phyloP scores from a whole-genome alignment of 2,888 invertebrate genomes.

The Celastrina argiolus region DNA sequence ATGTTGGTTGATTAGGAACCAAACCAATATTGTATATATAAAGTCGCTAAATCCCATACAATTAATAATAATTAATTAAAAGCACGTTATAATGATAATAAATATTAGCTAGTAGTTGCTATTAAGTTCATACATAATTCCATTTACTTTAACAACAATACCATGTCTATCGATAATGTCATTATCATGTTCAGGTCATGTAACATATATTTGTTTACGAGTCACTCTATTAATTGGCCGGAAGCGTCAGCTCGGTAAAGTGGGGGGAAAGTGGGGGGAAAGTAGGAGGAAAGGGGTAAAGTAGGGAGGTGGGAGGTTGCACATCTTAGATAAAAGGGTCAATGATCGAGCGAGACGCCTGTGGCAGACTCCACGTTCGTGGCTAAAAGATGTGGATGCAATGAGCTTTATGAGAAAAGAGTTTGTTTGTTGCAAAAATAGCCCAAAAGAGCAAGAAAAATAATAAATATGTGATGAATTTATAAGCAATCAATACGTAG shows the following conservation, averaged over 20 bases:
- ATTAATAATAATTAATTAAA: too few relatives aligned
- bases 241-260: background rate
- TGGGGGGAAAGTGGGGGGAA: background rate
- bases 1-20: too few relatives aligned
- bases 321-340: slow-evolving; percentile 18
- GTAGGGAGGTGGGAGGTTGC: slow-evolving; percentile 2
- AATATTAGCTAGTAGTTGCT: too few relatives aligned
- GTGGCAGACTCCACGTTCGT: slow-evolving; percentile 11
- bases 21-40: too few relatives aligned
- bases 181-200: background rate
- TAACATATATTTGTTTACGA: background rate
- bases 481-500: too few relatives aligned
- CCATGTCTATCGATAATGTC: background rate
- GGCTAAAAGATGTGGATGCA: background rate
- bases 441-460: too few relatives aligned
- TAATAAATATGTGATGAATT: too few relatives aligned
- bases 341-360: slow-evolving; percentile 12
- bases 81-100: too few relatives aligned
- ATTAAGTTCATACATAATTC: background rate
- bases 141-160: background rate
- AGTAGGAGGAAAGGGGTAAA: background rate
- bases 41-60: too few relatives aligned
- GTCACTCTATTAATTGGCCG: slow-evolving; percentile 3
- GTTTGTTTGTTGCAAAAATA: too few relatives aligned
- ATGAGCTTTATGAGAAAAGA: background rate